Base-by-base conservation (phyloP, 2,888 invertebrate genomes). In the Parnassius orleans region DNA sequence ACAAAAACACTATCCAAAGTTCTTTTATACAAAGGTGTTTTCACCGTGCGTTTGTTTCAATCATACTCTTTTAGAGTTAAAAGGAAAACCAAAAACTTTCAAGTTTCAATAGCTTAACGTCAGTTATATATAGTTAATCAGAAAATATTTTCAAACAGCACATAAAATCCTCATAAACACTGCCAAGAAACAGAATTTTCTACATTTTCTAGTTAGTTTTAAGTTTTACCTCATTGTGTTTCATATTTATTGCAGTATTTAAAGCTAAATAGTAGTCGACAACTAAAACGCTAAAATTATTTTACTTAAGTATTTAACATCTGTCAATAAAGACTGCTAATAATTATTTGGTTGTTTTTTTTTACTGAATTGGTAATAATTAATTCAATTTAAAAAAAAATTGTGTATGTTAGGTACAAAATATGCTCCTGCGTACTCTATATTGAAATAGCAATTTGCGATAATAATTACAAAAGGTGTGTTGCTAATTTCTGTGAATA, bases 271-370 rank as follows among this genome's bases (percentile, higher is more conserved):
- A 51, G 59, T 41, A 47, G 60, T 60, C 57, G 14, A 24, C 50
- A 60, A 60, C 44, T 24, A 12, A 14, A 56, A 57, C 14, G 15
- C 43, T 33, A 53, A 10, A 53, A 15, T 60, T 68, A 70, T 71
- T 68, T 67, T 74, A 72, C 63, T 68, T 76, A 74, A 76, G 51
- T 66, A 72, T 69, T 81, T 78, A 81, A 46, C 81, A 79, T 80
- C 75, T 80, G 78, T 84, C 79, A 90, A 80, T 90, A 90, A 88
- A 90, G 86, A 87, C 86, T 87, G 84, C 78, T 83, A 70, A 50
- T 55, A 52, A 64, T 67, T 68, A 63, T 68, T 9, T 48, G 1
- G n/a, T 48, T 48, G 15, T 48, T 9, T 48, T 2, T 48, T 48
- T 48, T 12, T 33, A 33, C 33, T 33, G 33, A 33, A 33, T 33